Evolutionary conservation across 2,797 vertebrate species (phyloP).

Genomic region (Lerista edwardsae): DNA sequence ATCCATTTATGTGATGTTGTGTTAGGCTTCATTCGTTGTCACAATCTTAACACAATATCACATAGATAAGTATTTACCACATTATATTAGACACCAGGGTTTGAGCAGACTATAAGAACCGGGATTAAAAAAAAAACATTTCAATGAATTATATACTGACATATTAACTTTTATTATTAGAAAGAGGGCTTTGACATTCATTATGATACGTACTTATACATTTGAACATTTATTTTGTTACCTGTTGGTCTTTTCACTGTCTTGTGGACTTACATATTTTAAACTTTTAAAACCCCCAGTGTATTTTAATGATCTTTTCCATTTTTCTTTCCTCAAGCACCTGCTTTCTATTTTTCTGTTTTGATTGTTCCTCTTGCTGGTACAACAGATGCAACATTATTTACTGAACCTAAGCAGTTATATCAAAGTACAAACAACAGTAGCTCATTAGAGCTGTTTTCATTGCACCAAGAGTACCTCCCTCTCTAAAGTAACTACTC

Average conservation of each 20-base stretch:
- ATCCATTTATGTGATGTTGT: too few relatives aligned
- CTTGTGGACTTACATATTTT: background rate
- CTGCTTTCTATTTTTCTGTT: conserved; percentile 81
- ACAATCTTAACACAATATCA: too few relatives aligned
- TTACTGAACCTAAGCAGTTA: conserved; percentile 97
- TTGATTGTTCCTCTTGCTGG: conserved; percentile 91
- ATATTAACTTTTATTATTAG: background rate
- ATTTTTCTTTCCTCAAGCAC: conserved; percentile 66
- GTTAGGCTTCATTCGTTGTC: too few relatives aligned
- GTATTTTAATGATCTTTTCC: conserved; percentile 68
- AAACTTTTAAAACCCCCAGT: conserved; percentile 67
- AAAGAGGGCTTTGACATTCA: background rate
- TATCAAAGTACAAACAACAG: conserved; percentile 95
- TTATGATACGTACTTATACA: background rate
- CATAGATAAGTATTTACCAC: too few relatives aligned
- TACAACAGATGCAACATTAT: conserved; percentile 95
- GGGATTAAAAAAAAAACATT: background rate
- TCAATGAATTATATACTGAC: background rate
- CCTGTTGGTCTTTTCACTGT: background rate
- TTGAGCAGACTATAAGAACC: too few relatives aligned
- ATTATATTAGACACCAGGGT: too few relatives aligned
- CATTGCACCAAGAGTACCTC: conserved; percentile 78
- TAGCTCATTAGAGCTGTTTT: conserved; percentile 93
- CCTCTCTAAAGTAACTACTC: conserved; percentile 69
- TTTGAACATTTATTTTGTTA: background rate